Conservation (phyloP, 53 echinoderm and acorn worm genomes). For the Luidia sarsii region DNA sequence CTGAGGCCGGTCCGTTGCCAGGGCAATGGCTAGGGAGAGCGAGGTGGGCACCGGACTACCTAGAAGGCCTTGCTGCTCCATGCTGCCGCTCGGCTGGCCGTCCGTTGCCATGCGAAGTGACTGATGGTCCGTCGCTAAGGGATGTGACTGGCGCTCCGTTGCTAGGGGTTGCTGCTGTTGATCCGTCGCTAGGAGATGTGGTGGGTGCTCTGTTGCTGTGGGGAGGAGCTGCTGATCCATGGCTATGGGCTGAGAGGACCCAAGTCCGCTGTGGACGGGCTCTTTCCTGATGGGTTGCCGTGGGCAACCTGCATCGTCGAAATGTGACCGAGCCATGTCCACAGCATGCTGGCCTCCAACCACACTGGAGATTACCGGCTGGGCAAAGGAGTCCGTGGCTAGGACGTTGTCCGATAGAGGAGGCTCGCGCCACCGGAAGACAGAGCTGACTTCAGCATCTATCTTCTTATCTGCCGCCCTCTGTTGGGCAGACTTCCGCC, state of each 20-base stretch:
- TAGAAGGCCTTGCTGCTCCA: background rate
- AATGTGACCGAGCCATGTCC: background rate
- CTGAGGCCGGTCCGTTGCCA: background rate
- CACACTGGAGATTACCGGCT: constrained; percentile 41
- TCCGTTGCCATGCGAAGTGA: no score
- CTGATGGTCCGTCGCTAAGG: no score
- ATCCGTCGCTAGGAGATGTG: no score
- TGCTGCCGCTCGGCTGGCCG: constrained; percentile 14
- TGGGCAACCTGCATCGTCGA: no score
- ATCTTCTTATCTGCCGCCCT: background rate
- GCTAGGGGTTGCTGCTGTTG: no score
- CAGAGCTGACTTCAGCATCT: background rate
- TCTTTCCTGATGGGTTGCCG: background rate
- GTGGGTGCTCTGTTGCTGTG: background rate
- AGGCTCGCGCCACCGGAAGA: background rate
- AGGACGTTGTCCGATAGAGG: background rate
- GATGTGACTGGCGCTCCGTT: no score
- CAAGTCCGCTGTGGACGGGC: no score
- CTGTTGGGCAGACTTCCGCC: background rate
- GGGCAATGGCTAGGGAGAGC: background rate
- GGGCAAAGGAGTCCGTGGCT: background rate
- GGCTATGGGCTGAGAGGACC: background rate
- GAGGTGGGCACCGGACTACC: constrained; percentile 18
- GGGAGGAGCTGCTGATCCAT: background rate
- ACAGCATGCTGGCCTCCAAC: constrained; percentile 24